Conservation (phyloP, 2,888 invertebrate species). For the Onthophagus sagittarius region DNA sequence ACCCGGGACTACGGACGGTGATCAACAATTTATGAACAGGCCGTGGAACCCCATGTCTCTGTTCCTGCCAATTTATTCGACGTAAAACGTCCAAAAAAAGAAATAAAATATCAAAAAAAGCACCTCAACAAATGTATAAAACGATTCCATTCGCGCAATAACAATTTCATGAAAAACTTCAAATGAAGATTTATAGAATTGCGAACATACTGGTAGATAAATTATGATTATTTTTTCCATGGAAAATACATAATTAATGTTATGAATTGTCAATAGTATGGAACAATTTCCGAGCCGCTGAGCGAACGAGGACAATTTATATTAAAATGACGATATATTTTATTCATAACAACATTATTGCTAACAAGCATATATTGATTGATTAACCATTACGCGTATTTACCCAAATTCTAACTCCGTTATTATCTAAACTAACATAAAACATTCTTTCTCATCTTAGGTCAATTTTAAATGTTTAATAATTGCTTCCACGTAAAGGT, state of each 20-base stretch:
- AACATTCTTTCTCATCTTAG: no score
- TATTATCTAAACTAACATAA: no score
- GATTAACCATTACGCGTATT: no score
- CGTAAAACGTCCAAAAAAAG: neutral
- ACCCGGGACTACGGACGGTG: neutral
- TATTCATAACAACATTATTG: neutral
- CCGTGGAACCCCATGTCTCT: neutral
- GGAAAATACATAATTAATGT: neutral
- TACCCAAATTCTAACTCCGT: no score
- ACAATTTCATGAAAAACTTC: no score
- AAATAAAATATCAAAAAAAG: no score
- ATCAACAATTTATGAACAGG: conserved; percentile 15
- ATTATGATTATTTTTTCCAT: no score
- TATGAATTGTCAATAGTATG: neutral
- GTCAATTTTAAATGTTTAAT: no score
- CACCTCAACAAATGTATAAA: neutral
- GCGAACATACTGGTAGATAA: no score
- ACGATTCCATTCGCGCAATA: neutral
- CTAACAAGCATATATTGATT: neutral
- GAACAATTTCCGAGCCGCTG: neutral
- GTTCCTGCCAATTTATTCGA: conserved; percentile 6
- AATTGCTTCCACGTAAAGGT: no score
- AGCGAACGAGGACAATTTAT: neutral
- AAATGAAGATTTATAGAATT: no score
- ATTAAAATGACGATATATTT: neutral